Base-by-base conservation (phyloP, 1,140 invertebrate genomes). In the Apis cerana region DNA sequence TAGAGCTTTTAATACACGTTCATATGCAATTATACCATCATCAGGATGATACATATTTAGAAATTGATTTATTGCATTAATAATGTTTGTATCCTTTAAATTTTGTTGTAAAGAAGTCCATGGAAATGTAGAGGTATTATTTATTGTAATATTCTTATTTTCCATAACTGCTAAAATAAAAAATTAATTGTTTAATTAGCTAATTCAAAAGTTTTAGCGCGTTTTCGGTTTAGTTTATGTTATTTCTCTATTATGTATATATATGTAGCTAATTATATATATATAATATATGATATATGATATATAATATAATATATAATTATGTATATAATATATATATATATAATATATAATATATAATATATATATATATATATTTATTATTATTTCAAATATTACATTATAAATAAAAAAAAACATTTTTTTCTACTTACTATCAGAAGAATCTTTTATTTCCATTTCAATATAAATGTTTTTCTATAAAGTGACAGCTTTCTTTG, bases 11-110 rank as follows among this genome's bases (percentile, higher is more conserved):
- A 93, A 82, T 48, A 92, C 84, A 83, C 83, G 80, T 76, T 90
- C 90, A n/a, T 93, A 93, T 59, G 88, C 89, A 17, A 75, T 54
- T 84, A 93, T 87, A 23, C 91, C 91, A 72, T 92, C 91, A 75
- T 93, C 88, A 1, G 92, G 90, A 74, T 92, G 90, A 74, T 93
- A 93, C 74, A 91, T 90, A 43, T 89, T 88, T 21, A 93, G 68
- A 48, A 93, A 85, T 75, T 88, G 87, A 12, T 89, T 91, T 21
- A 93, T 86, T 17, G 88, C 90, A 77, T 82, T 90, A 17, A 89
- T 88, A 13, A 92, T 86, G 76, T 91, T 90, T 21, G 87, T 90
- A 1, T 87, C 89, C 23, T 91, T 86, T 43, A 90, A 92, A 89
- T 83, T 89, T 11, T 82, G 78, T 58, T 89, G 74, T 59, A 91